Evolutionary conservation across 2,113 vertebrate species (phyloP), one percentile per base, ranked within the genome.

Genomic region (Scytalopus superciliaris): DNA sequence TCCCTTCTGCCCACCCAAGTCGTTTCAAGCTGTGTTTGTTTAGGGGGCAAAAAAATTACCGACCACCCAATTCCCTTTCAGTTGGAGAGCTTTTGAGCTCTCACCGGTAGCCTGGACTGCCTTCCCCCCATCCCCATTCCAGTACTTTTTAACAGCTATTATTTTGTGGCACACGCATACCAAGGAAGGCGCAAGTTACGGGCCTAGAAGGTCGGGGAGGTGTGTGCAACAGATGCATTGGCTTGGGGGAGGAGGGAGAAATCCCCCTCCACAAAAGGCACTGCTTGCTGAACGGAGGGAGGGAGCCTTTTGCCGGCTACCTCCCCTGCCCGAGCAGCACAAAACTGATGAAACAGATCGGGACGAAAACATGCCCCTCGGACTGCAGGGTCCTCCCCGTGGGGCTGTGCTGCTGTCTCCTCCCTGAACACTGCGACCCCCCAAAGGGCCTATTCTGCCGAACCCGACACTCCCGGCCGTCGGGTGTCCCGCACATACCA

Each of bases 1-100:
- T 97, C 94, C 92, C 80, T 91, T 85, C 70, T 97, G 96, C 97
- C 98, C 98, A 98, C 97, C 97, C 97, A 98, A 91, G 96, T 91
- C n/a, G 97, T 89, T 64, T 87, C 90, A 96, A 97, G 92, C 88
- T 96, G 91, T 90, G 90, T 95, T 96, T 97, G 93, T 86, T 96
- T 94, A 80, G 85, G 90, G 96, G 94, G 35, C 23, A 83, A 91
- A 72, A 67, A 80, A 39, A 40, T 45, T 67, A 44, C 52, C 72
- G 74, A 91, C 92, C 88, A 94, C 84, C 37, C 76, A 92, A 73
- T 83, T 87, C 76, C 75, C 84, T 24, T 91, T 70, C 57, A 84
- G 77, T 30, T 21, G 8, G 62, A 21, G 31, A 86, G 14, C 27
- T 74, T 47, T 23, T 24, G 40, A 19, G 63, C 30, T 53, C 88